Percentiles rank a stretch among this genome's conserved stretches.
Conservation (phyloP, 2,797 vertebrate genomes). For the Hemibagrus guttatus region DNA sequence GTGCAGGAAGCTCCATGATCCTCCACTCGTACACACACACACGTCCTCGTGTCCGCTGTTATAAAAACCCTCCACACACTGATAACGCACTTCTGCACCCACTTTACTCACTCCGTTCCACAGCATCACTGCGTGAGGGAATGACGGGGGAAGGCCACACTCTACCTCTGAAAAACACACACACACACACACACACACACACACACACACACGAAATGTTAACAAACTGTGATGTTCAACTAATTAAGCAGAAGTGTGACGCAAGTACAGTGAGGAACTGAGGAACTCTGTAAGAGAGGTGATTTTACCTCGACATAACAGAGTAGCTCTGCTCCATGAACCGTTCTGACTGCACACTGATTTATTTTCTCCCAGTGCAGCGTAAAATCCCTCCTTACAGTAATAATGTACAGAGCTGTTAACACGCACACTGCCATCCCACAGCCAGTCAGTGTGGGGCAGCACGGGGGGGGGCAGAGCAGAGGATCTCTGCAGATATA, state of each 20-base stretch:
- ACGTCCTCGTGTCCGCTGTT: constrained; percentile 60
- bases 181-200: constrained; percentile 1
- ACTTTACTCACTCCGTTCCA: constrained; percentile 72
- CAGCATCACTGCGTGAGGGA: constrained; percentile 70
- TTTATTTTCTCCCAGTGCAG: constrained; percentile 62
- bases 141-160: constrained; percentile 76
- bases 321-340: constrained; percentile 75
- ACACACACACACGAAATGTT: background rate
- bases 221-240: no score
- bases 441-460: constrained; percentile 72
- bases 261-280: no score
- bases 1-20: constrained; percentile 44
- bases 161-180: constrained; percentile 63
- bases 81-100: constrained; percentile 73
- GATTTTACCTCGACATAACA: constrained; percentile 81
- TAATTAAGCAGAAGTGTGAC: no score
- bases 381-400: constrained; percentile 80
- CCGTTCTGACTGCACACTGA: constrained; percentile 75
- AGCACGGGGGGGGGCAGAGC: constrained; percentile 76
- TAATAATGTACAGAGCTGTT: constrained; percentile 76
- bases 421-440: constrained; percentile 69
- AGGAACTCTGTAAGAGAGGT: no score
- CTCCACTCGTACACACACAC: constrained; percentile 61
- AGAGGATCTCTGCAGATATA: constrained; percentile 74
- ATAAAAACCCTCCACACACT: constrained; percentile 78